These are phyloP conservation scores for Virgularia gustaviana DNA, from an alignment of 92 coral and sea anemone species.

Conservation along the genomic window DNA sequence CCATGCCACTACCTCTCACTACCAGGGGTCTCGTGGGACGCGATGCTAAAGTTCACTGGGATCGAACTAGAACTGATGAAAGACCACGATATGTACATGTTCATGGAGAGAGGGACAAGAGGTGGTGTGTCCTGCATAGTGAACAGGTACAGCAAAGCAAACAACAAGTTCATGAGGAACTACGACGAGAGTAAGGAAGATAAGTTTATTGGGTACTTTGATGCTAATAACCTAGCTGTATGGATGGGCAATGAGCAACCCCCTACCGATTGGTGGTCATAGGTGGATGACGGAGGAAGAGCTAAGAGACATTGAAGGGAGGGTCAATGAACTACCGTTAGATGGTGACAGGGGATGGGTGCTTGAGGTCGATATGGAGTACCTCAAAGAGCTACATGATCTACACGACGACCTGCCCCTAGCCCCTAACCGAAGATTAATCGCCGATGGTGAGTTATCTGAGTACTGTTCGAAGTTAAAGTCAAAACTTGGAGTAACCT, in stretches of 20 bases:
- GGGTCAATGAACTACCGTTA: too few species aligned
- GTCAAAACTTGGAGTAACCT: too few species aligned
- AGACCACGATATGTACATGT: slow-evolving; percentile 4
- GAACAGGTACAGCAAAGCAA: slow-evolving; percentile 9
- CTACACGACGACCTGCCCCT: too few species aligned
- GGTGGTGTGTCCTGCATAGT: not conserved
- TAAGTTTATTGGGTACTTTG: slow-evolving; percentile 25
- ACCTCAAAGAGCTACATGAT: too few species aligned
- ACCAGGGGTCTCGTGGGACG: slow-evolving; percentile 30
- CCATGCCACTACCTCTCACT: not conserved
- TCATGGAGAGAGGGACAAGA: slow-evolving; percentile 2
- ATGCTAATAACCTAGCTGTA: slow-evolving; percentile 27
- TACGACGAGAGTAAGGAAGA: not conserved
- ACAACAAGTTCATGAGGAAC: slow-evolving; percentile 12
- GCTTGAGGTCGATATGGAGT: too few species aligned
- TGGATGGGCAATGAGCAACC: slow-evolving; percentile 6
- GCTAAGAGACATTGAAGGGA: too few species aligned
- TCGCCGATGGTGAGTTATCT: too few species aligned
- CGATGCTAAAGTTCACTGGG: not conserved
- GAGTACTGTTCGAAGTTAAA: too few species aligned
- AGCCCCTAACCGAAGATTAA: too few species aligned
- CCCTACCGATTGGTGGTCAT: not conserved
- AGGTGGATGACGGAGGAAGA: too few species aligned
- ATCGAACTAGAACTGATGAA: not conserved
- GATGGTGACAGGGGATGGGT: too few species aligned